phyloP scores from a whole-genome alignment of 2,113 vertebrate genomes.

The Oriolus oriolus region DNA sequence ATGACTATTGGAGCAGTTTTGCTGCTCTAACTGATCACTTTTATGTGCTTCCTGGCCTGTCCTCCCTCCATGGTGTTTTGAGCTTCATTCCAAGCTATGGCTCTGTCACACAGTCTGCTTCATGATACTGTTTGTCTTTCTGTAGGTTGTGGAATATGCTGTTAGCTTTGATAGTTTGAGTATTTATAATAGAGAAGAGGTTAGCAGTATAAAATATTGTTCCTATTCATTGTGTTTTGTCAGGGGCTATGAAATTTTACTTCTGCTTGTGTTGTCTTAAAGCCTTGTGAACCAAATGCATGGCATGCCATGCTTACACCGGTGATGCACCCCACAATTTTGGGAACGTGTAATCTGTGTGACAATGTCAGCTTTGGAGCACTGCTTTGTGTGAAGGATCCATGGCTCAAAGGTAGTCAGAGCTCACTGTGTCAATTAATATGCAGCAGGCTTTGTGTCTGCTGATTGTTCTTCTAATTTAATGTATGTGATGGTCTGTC shows the following conservation, averaged over 20 bases:
- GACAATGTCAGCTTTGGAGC: background rate
- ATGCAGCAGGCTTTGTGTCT: constrained; percentile 5
- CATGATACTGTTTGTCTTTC: background rate
- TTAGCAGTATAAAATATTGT: background rate
- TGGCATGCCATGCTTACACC: background rate
- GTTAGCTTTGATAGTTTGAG: background rate
- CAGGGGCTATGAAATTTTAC: background rate
- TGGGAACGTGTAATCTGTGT: background rate
- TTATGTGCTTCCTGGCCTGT: background rate
- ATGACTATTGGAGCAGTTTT: background rate
- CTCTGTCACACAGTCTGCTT: rapidly evolving
- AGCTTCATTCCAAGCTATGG: background rate
- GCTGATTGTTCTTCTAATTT: background rate
- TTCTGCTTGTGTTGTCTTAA: background rate
- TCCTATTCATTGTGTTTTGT: background rate
- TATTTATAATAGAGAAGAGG: background rate
- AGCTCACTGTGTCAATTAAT: background rate
- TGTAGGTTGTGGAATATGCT: background rate
- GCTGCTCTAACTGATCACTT: background rate
- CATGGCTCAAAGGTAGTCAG: background rate
- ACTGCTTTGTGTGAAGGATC: background rate
- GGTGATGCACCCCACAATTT: background rate
- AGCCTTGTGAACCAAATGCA: rapidly evolving
- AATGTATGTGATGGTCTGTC: background rate
- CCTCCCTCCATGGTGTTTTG: background rate